phyloP scores from a whole-genome alignment of 2,888 invertebrate species.

The Adela reaumurella region DNA sequence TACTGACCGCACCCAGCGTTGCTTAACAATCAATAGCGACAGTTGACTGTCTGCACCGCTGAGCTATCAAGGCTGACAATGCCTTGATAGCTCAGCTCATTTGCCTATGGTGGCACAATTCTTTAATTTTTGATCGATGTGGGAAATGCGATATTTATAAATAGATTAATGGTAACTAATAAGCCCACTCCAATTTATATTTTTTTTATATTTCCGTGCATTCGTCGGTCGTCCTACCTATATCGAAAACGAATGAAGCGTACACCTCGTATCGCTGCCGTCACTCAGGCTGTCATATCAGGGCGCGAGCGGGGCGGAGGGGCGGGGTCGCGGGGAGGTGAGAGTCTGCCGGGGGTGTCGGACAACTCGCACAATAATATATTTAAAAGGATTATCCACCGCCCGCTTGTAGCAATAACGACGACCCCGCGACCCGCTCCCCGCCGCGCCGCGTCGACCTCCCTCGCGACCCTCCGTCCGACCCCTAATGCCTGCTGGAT shows the following conservation, averaged over 20 bases:
- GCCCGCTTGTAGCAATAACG: slow-evolving; percentile 39
- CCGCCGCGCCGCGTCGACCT: slow-evolving; percentile 17
- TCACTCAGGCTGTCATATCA: neutral
- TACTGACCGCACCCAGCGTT: no score
- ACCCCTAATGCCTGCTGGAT: neutral
- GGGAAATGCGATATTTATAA: no score
- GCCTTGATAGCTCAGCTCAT: no score
- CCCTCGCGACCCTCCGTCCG: slow-evolving; percentile 14
- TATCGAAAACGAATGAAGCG: neutral
- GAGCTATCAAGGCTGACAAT: no score
- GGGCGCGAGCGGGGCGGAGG: slow-evolving; percentile 1
- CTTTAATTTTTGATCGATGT: no score
- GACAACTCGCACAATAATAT: slow-evolving; percentile 42
- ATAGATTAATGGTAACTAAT: no score
- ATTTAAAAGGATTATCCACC: slow-evolving; percentile 53
- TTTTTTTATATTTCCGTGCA: no score
- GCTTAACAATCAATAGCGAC: no score
- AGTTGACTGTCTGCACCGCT: no score
- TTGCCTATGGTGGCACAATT: no score
- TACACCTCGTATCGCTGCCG: neutral
- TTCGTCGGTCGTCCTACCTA: no score
- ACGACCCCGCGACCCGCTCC: slow-evolving; percentile 20
- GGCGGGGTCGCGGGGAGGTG: slow-evolving; percentile 30
- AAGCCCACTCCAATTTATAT: no score
- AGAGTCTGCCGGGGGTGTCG: slow-evolving; percentile 7